Evolutionary conservation across 1,140 invertebrate genomes (phyloP).

Genomic region (Dolichoris vasculosae): DNA sequence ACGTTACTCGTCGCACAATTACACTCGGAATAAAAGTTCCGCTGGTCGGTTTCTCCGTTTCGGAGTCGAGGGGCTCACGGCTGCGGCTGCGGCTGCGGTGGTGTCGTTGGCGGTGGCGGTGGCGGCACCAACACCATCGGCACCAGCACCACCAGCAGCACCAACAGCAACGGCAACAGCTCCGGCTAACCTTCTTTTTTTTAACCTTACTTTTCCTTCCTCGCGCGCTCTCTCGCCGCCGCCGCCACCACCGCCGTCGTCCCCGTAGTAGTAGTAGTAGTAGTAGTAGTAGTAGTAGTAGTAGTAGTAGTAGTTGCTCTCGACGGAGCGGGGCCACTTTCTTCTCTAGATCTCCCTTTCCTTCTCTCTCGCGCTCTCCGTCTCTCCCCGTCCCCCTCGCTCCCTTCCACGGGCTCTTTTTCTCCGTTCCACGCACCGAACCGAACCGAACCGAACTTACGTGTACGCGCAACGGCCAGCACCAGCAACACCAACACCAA

Average conservation of each 20-base stretch:
- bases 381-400: neutral
- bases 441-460: conserved; percentile 12
- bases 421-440: neutral
- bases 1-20: conserved; percentile 24
- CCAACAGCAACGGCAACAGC: neutral
- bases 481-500: no score
- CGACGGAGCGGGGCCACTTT: conserved; percentile 22
- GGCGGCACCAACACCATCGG: neutral
- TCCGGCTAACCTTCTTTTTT: conserved; percentile 41
- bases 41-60: neutral
- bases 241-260: no score
- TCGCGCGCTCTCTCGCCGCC: conserved; percentile 10
- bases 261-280: no score
- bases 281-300: no score
- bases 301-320: neutral
- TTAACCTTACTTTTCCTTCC: conserved; percentile 43
- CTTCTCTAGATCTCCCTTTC: conserved; percentile 20
- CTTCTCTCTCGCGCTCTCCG: neutral
- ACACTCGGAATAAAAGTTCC: neutral
- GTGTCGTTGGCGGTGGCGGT: neutral
- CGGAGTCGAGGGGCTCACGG: neutral
- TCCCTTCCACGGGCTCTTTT: neutral
- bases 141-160: neutral
- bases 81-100: neutral
- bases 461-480: neutral